Conservation (phyloP, 2,797 vertebrate genomes). For the Danio choprae region DNA sequence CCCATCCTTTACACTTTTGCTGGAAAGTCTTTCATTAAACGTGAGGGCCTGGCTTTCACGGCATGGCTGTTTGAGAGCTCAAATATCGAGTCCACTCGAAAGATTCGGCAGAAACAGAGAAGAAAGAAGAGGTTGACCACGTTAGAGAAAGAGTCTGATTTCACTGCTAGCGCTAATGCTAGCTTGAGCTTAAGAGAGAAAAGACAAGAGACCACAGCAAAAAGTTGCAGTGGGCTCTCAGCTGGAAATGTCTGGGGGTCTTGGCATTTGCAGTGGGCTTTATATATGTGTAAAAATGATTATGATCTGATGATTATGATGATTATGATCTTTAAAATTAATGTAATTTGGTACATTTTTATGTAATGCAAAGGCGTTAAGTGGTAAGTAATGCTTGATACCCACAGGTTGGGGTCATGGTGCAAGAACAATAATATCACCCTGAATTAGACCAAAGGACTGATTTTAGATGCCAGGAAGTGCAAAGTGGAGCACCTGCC, state of each 20-base stretch:
- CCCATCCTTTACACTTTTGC: slow-evolving; percentile 87
- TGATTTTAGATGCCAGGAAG: too few species aligned
- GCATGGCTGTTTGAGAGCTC: slow-evolving; percentile 85
- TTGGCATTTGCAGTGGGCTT: too few species aligned
- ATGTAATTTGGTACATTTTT: not conserved
- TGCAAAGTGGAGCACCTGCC: too few species aligned
- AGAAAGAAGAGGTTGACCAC: slow-evolving; percentile 46
- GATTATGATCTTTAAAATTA: too few species aligned
- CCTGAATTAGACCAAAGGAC: too few species aligned
- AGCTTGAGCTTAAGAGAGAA: not conserved
- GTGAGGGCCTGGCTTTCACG: slow-evolving; percentile 83
- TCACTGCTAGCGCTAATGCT: not conserved
- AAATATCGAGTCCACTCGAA: slow-evolving; percentile 70
- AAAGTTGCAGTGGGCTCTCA: not conserved
- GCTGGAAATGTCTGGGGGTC: not conserved
- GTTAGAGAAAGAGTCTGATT: slow-evolving; percentile 57
- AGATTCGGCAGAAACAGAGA: slow-evolving; percentile 71
- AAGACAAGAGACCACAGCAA: too few species aligned
- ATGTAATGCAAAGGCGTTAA: too few species aligned
- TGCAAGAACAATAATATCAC: too few species aligned
- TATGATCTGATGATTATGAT: too few species aligned
- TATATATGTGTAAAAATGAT: too few species aligned
- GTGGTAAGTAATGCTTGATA: not conserved
- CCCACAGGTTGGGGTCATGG: too few species aligned
- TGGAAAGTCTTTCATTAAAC: slow-evolving; percentile 78